Base-by-base conservation (phyloP, 2,888 invertebrate genomes). In the Sthenelais limicola region DNA sequence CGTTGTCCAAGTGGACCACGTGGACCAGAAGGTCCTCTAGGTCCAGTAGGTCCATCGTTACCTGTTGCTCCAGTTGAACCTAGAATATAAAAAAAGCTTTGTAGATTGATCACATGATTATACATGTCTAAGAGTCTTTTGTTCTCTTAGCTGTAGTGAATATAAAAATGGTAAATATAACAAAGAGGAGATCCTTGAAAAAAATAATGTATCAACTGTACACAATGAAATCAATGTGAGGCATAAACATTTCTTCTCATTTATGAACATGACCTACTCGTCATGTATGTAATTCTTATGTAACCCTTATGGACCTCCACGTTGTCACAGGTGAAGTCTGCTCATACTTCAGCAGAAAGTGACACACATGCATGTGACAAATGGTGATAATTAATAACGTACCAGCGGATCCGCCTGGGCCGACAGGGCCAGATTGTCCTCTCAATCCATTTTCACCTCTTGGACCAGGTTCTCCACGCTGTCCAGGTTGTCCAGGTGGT, bases 361-460 rank as follows among this genome's bases (percentile, higher is more conserved):
- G n/a, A n/a, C n/a, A n/a, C n/a, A n/a, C n/a, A n/a, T n/a, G n/a
- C n/a, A n/a, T n/a, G n/a, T n/a, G n/a, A n/a, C n/a, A n/a, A n/a
- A 48, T 48, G 2, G 24, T 21, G 48, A 48, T 21, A 58, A 43
- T 28, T 43, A 47, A 24, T 24, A 1, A n/a, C 54, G 54, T 38
- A 52, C 73, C 73, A n/a, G 38, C 24, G 21, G 5, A 18, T 26
- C 73, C 73, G 12, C 47, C 32, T n/a, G 21, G 43, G 28, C 73
- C 73, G 2, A 56, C 15, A 3, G 21, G 12, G 3, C 73, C 73
- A 26, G 33, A 1, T 5, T 43, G 48, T 15, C 73, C 73, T 12
- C 18, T 26, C 24, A 47, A 15, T 38, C 73, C 73, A 38, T 70
- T 52, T 24, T 66, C 71, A 54, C 73, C 73, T 5, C 47, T 32